Conservation (phyloP, 2,113 vertebrate species). For the Chinchilla lanigera region DNA sequence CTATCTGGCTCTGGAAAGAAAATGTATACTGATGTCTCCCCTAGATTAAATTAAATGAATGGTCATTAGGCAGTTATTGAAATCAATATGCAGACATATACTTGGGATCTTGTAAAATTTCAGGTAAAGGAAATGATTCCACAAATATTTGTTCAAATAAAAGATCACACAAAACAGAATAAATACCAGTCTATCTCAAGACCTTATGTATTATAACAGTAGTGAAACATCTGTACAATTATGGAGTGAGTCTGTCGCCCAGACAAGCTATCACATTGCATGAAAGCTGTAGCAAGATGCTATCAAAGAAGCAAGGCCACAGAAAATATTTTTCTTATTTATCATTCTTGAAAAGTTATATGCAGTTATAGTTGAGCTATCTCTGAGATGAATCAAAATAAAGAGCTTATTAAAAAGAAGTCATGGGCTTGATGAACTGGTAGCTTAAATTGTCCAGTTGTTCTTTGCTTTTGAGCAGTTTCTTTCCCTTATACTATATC, state of each 20-base stretch:
- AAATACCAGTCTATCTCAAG: background rate
- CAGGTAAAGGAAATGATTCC: background rate
- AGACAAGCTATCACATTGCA: background rate
- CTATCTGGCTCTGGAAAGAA: background rate
- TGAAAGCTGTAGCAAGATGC: background rate
- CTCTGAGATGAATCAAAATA: constrained; percentile 19
- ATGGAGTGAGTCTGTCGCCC: background rate
- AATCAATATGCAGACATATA: background rate
- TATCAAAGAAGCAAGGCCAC: background rate
- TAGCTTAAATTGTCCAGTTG: no score
- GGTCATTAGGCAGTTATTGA: constrained; percentile 9
- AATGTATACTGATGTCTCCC: background rate
- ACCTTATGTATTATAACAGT: background rate
- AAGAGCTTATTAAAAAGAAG: constrained; percentile 5
- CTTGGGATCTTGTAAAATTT: constrained; percentile 55
- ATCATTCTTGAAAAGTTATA: constrained; percentile 29
- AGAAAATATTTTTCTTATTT: constrained; percentile 26
- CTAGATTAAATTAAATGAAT: constrained; percentile 48
- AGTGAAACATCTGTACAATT: background rate
- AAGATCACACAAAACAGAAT: constrained; percentile 21
- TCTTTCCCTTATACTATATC: no score
- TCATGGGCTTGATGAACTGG: background rate
- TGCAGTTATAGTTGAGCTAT: background rate
- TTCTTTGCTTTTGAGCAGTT: no score
- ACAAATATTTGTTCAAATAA: constrained; percentile 27